Base-by-base conservation (phyloP, 2,888 invertebrate species). In the Ashinkailepas kermadecensis region DNA sequence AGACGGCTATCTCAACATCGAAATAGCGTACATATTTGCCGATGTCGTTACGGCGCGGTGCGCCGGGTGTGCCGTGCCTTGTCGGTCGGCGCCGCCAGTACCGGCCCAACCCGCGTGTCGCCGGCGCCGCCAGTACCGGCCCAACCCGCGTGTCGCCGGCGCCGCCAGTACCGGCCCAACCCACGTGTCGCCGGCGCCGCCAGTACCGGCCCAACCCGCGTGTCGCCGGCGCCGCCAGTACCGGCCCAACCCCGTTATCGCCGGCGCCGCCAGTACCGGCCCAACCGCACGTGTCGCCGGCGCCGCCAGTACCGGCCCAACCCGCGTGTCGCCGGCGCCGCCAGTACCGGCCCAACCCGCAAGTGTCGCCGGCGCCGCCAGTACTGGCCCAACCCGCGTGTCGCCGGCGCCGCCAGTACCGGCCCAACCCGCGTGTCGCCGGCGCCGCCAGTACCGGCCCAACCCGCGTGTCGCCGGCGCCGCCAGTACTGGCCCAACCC, bases 1-100 rank as follows among this genome's bases (percentile, higher is more conserved):
- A 25, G 67, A 11, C 67, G 39, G 11, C 67, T 67, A 67, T 67
- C 67, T 67, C 67, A 67, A 67, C 67, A 67, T 67, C 67, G 67
- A 8, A 10, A 67, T 67, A n/a, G 67, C n/a, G 67, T 67, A 67
- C 25, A 67, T 67, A 67, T 67, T 67, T 67, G 67, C 25, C 25
- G 67, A 13, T 11, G n/a, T 67, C 67, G 67, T 67, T 67, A n/a
- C 2, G 39, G 39, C 25, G 13, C 25, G 67, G 25, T n/a, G 25
- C 25, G 10, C 25, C 62, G 15, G 62, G 62, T 62, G 62, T 18
- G 25, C 25, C 25, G 67, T 12, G 67, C 0, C 67, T 39, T 39
- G 39, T 39, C 39, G 39, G 67, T 25, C 25, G 25, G 11, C 18
- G 62, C 15, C 62, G 62, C 62, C 62, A 2, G 15, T 15, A 15